Base-by-base conservation (phyloP, 2,888 invertebrate genomes). In the Phlogophora meticulosa region DNA sequence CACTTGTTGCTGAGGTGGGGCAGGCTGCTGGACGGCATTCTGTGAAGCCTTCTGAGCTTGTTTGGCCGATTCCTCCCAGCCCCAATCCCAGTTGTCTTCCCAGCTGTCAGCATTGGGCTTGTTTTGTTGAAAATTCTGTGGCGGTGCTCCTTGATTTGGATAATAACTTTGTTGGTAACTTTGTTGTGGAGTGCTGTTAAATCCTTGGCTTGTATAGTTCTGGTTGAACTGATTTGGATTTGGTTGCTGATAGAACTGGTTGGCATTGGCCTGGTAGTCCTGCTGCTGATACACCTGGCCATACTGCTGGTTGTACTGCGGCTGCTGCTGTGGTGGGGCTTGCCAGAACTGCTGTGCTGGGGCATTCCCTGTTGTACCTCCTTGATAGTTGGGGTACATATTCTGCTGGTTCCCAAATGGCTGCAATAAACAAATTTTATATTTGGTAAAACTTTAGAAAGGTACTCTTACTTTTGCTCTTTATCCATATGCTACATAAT, bases 1-100 rank as follows among this genome's bases (percentile, higher is more conserved):
- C 3, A 85, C 84, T 63, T 85, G 83, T 72, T 82, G 86, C 49
- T 83, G 85, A 7, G 73, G 80, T 10, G 73, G 80, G 11, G 62
- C 57, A 13, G 81, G 71, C n/a, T 82, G 84, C 45, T 81, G 81
- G 22, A 62, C 42, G 2, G 76, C 51, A 49, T 77, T 78, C 57
- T 72, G 78, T 49, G 87, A 88, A 46, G 86, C 81, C 34, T 91
- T 92, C 73, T 92, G 92, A 32, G 86, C 88, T 82, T 93, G 93
- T 73, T 94, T 94, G 10, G 92, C 87, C 15, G 92, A 87, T 70
- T 97, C 96, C 15, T 96, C 96, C 96, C 96, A 96, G 1, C 96
- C 96, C 96, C 96, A 96, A 83, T 96, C 96, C 96, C 96, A 96
- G 55, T 93, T 93, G 49, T 93, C 94, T 72, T 93, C 94, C 94